Base-by-base conservation (phyloP, 1,140 invertebrate genomes). In the Magallana angulata region DNA sequence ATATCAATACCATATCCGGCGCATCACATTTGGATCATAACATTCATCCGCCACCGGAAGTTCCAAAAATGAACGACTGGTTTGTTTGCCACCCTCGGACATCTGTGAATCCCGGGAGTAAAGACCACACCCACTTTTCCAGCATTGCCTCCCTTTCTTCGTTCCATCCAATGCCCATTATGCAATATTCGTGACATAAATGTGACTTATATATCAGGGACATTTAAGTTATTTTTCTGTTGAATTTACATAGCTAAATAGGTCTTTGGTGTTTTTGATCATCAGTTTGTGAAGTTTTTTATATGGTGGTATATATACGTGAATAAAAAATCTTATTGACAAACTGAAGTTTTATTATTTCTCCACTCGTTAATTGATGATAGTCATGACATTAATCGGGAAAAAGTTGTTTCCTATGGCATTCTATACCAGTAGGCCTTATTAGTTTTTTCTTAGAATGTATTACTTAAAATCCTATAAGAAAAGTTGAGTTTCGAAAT, bases 11-110 rank as follows among this genome's bases (percentile, higher is more conserved):
- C 85, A 84, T 82, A 81, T 88, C 36, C 84, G 59, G n/a, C 56
- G 71, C 57, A 71, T 84, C 81, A 76, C 62, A 82, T 9, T 76
- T 57, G n/a, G 82, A 87, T 14, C 60, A 68, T 56, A 87, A 84
- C 59, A 89, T 82, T 85, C 85, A n/a, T 64, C 90, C 85, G 81
- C 88, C 85, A 81, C 88, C 85, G 90, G 93, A 59, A 94, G 85
- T 87, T 30, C 88, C 96, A 84, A 94, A 96, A 91, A 91, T 96
- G 89, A 95, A 95, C 92, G 96, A 97, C 92, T 96, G 96, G 96
- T 96, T 97, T 93, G 95, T 96, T 62, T 96, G 96, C 90, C 96
- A 96, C 84, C 82, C 88, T 90, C 95, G 94, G 87, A 93, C 95
- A 7, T 93, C 93, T 91, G 62, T 93, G 16, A 89, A 82, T 71